Percentiles rank a stretch among this genome's conserved stretches.
These are phyloP conservation scores for Acronicta alni DNA, from an alignment of 2,888 invertebrate species.

Conservation along the genomic window DNA sequence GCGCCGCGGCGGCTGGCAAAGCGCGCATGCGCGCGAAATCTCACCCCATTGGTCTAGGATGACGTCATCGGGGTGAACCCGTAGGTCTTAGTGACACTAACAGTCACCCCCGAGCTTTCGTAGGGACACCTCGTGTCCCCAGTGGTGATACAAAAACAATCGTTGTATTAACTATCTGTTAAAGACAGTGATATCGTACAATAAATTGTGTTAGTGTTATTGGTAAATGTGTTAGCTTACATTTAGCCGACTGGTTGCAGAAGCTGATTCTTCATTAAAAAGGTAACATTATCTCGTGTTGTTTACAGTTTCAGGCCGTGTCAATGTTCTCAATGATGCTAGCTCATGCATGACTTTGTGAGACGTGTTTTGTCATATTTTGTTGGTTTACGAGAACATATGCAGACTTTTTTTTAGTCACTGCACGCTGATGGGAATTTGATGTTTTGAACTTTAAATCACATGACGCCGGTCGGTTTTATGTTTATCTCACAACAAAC, in stretches of 20 bases:
- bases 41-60: constrained; percentile 86
- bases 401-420: too few species aligned
- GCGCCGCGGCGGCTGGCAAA: constrained; percentile 84
- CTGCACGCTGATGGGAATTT: constrained; percentile 35
- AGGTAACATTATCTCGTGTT: constrained; percentile 69
- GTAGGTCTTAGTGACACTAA: constrained; percentile 84
- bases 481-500: constrained; percentile 37
- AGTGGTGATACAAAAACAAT: constrained; percentile 77
- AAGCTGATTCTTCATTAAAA: constrained; percentile 40
- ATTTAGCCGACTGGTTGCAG: constrained; percentile 20
- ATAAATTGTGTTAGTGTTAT: constrained; percentile 65
- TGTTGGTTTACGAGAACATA: constrained; percentile 36
- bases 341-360: constrained; percentile 69
- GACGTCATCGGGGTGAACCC: constrained; percentile 89
- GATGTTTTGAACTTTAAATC: constrained; percentile 30
- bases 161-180: constrained; percentile 65
- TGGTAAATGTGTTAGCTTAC: constrained; percentile 50
- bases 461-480: constrained; percentile 19
- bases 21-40: constrained; percentile 81
- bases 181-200: constrained; percentile 64
- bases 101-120: constrained; percentile 85
- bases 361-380: constrained; percentile 57
- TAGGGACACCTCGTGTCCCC: constrained; percentile 74
- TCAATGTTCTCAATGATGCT: constrained; percentile 73
- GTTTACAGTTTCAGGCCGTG: constrained; percentile 76